Evolutionary conservation across 2,888 invertebrate species (phyloP), one percentile per base, ranked within the genome.

Genomic region (Gastracanthus pulcherrimus): DNA sequence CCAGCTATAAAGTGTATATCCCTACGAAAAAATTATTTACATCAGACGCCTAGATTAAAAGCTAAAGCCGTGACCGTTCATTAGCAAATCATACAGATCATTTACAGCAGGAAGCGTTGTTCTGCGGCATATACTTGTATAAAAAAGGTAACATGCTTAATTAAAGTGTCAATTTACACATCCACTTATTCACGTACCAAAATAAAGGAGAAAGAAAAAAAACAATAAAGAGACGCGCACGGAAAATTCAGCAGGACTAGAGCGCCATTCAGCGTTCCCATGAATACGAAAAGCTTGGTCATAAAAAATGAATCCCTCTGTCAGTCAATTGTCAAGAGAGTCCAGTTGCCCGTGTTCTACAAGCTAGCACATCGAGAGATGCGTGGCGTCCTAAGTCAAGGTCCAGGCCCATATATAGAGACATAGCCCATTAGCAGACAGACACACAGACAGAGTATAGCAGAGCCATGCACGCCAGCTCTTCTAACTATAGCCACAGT

Each of bases 261-360:
- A 51, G 41, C 2, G 67, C 29, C 69, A 80, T 62, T 69, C 38
- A 29, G 51, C 48, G 62, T 75, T 80, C 74, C 69, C 74, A 74
- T 69, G 75, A 80, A 80, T 80, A 75, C 80, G 48, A 62, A 75
- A 70, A 76, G 29, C 13, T 16, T 23, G 34, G 31, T 45, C 26
- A 58, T 69, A 78, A 77, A 77, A 81, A 76, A 74, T 78, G 74
- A 81, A 81, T 81, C 69, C 81, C 19, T 76, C 74, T 78, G 77
- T 77, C 81, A 81, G 71, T 81, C 81, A 81, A 74, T 19, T 74
- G 74, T 74, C 77, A 76, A 48, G 79, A 38, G 36, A 7, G 36
- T 26, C 13, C 36, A 60, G 31, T 29, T 31, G 11, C 29, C n/a
- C 62, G 62, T 34, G 34, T 34, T 19, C 62, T 23, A 26, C 55